Evolutionary conservation across 2,888 invertebrate species (phyloP).

Genomic region (Eutolmus rufibarbis): DNA sequence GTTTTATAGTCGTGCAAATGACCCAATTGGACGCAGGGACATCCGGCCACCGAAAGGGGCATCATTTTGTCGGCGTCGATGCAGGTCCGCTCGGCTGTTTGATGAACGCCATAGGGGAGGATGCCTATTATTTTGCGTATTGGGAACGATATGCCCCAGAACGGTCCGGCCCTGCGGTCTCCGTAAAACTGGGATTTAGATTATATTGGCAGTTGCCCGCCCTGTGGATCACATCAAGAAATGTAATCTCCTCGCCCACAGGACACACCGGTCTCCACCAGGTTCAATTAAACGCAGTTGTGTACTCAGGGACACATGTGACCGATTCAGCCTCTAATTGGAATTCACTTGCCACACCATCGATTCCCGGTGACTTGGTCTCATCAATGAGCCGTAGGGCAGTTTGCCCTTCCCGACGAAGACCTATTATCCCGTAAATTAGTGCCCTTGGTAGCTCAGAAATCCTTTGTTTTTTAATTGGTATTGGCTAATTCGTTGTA

Average conservation of each 20-base stretch:
- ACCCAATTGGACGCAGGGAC: constrained; percentile 45
- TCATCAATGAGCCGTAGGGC: not conserved
- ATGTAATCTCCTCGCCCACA: constrained; percentile 42
- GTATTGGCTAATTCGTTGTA: not conserved
- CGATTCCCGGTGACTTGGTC: not conserved
- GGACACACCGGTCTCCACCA: not conserved
- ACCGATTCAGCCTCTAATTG: constrained; percentile 44
- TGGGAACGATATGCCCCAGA: constrained; percentile 33
- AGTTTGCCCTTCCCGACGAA: not conserved
- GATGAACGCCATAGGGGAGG: constrained; percentile 2
- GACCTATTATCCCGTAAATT: not conserved
- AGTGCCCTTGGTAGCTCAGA: not conserved
- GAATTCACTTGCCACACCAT: constrained; percentile 30
- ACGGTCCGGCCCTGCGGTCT: not conserved
- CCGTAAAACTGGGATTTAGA: constrained; percentile 35
- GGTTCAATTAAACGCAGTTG: constrained; percentile 45
- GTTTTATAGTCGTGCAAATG: constrained; percentile 45
- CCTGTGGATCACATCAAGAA: constrained; percentile 42
- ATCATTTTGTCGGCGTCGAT: constrained; percentile 40
- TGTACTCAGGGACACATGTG: constrained; percentile 42
- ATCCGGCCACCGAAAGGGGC: constrained; percentile 24
- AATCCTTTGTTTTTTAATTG: not conserved
- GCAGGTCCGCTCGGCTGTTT: constrained; percentile 22
- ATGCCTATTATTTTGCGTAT: constrained; percentile 15
- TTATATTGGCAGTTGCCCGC: constrained; percentile 44